Evolutionary conservation across 1,140 invertebrate genomes (phyloP), one percentile per base, ranked within the genome.

Genomic region (Zaprionus gabonicus): DNA sequence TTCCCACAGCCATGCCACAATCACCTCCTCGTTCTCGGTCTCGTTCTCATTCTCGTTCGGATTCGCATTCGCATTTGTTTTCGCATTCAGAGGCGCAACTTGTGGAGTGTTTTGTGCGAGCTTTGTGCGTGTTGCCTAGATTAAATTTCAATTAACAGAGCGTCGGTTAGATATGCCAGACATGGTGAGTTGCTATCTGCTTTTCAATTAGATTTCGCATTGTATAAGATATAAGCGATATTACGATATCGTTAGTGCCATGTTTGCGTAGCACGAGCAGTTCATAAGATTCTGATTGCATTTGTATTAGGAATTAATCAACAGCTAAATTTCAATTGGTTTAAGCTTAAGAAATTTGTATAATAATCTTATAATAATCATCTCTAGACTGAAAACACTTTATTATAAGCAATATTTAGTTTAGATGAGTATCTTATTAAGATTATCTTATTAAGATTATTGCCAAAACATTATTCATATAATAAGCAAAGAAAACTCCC

Each of bases 191-290:
- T 51, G 17, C 77, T 84, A 82, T 82, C 81, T 65, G 73, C 82
- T 84, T 80, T 80, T 80, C 77, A 82, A 84, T 84, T 83, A 82
- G 81, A 83, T 78, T 80, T 83, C 82, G 70, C 82, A 84, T 84
- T 84, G 80, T 83, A 80, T 82, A 84, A 80, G 80, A 79, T 70
- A 79, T 66, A 75, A 53, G 51, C 60, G 49, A 65, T 58, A 67
- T 58, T 44, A 51, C 72, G 49, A 76, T 38, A 15, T 38, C 13
- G 36, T 38, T 4, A 38, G n/a, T 46, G 41, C 31, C 31, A 3
- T 34, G 31, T 34, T 34, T 34, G 2, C 31, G 2, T 31, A 31
- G 31, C 31, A 34, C 41, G 41, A n/a, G n/a, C 41, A 17, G 7
- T 46, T 17, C 17, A 46, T n/a, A 10, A 10, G 36, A 38, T 38